Evolutionary conservation across 2,888 invertebrate genomes (phyloP), one percentile per base, ranked within the genome.

Genomic region (Drosophila histrio): DNA sequence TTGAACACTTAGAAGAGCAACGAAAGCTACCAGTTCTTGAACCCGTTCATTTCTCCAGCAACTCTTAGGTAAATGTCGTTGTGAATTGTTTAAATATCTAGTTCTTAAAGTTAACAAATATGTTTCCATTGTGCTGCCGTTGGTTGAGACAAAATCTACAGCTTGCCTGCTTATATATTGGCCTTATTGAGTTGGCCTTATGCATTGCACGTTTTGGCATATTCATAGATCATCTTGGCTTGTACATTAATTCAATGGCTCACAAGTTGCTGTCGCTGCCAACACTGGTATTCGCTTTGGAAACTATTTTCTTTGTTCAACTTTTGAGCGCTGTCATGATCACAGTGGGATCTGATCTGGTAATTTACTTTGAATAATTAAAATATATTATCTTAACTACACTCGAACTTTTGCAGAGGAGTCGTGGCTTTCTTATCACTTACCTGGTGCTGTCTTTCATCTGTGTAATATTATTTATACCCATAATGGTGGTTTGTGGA

Each of bases 161-260:
- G 15, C n/a, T 21, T 7, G 30, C 17, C 24, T 63, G 59, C 9
- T 13, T 52, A 7, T 44, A 6, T 6, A 38, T 60, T 21, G 60
- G 53, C 2, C 30, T 60, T 8, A 30, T 60, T 5, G 60, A 60
- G 11, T 9, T 60, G 28, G 21, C 2, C n/a, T 38, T 60, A 5
- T 38, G 38, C 21, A 7, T 60, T 2, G 24, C 13, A 5, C 60
- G 60, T 11, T 53, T 60, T 21, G 52, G 34, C 17, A 15, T 43
- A 3, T 28, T 21, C 3, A 11, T 28, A 0, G 28, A 36, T 21
- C 53, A 28, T n/a, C 11, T 43, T n/a, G 26, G 15, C 5, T 17
- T 13, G 8, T n/a, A 19, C 11, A 34, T 3, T n/a, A n/a, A 38
- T 3, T 24, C 5, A 8, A 15, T 2, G 17, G 9, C 19, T 13